phyloP scores from a whole-genome alignment of 2,888 invertebrate genomes.

The Micoletzkya japonica region DNA sequence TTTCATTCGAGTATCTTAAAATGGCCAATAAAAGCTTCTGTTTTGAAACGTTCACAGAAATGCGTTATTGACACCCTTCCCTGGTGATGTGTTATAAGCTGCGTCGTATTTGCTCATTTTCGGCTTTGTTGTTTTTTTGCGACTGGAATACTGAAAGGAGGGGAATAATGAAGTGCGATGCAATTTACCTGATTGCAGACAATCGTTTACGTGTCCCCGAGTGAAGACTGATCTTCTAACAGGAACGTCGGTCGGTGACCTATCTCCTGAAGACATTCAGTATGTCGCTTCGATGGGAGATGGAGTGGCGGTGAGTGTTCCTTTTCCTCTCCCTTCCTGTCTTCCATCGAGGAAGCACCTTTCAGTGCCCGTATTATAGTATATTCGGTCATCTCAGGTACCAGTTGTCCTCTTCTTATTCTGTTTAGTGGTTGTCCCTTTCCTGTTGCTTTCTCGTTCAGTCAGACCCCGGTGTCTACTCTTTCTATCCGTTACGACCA shows the following conservation, averaged over 20 bases:
- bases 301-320: slow-evolving; percentile 51
- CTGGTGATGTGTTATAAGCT: too few relatives aligned
- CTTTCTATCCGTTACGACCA: slow-evolving; percentile 7
- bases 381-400: too few relatives aligned
- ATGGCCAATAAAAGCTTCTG: background rate
- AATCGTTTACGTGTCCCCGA: slow-evolving; percentile 53
- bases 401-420: too few relatives aligned
- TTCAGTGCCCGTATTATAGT: too few relatives aligned
- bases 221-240: slow-evolving; percentile 54
- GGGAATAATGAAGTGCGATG: background rate
- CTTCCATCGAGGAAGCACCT: background rate
- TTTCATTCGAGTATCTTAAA: background rate
- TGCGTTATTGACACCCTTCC: background rate
- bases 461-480: background rate
- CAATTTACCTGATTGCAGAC: slow-evolving; percentile 34
- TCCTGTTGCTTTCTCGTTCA: background rate
- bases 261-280: slow-evolving; percentile 59
- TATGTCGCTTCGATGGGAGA: slow-evolving; percentile 62
- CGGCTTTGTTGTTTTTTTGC: background rate
- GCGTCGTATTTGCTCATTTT: too few relatives aligned
- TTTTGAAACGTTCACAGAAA: too few relatives aligned
- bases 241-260: slow-evolving; percentile 52
- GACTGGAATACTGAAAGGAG: background rate
- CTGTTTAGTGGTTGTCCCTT: too few relatives aligned
- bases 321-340: background rate